Base-by-base conservation (phyloP, 2,888 invertebrate species). In the Drosophila anomelani region DNA sequence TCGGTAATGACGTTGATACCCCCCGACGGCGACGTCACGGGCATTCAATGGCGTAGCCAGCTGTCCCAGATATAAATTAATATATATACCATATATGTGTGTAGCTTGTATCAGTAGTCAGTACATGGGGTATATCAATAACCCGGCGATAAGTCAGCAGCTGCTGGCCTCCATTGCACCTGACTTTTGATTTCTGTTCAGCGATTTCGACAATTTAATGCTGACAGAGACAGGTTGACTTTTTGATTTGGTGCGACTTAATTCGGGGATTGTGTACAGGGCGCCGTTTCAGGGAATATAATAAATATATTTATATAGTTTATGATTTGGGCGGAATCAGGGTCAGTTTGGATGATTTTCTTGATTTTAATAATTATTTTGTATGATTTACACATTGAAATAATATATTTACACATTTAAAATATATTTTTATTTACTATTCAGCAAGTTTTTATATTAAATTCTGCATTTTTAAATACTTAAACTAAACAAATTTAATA, bases 51-150 rank as follows among this genome's bases (percentile, higher is more conserved):
- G 63, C 63, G 63, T 63, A 63, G 39, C 46, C 47, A 63, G 8
- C 38, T 63, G 49, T 26, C 39, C 38, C 12, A 34, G 41, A 34
- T 49, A 47, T n/a, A 8, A 12, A 44, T 13, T n/a, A 46, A 61
- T 47, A 47, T 17, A 23, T 8, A 4, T 10, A 23, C 23, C 3
- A 13, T 6, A 20, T 20, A 20, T 20, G 20, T 20, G 20, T 34
- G 20, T 26, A 1, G 49, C 10, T 17, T 15, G 47, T 55, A 70
- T 61, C 60, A 39, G 47, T n/a, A 5, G 4, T n/a, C 46, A 2
- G 44, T 72, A 61, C 41, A 59, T 29, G 54, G 54, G 53, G 44
- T 54, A 63, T 54, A 72, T 72, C 72, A 72, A 72, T 73, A 57
- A 74, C 41, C 36, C 41, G 43, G 29, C 46, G 72, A 72, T 73